phyloP scores from a whole-genome alignment of 2,113 vertebrate species.

The Corydoras maculifer region DNA sequence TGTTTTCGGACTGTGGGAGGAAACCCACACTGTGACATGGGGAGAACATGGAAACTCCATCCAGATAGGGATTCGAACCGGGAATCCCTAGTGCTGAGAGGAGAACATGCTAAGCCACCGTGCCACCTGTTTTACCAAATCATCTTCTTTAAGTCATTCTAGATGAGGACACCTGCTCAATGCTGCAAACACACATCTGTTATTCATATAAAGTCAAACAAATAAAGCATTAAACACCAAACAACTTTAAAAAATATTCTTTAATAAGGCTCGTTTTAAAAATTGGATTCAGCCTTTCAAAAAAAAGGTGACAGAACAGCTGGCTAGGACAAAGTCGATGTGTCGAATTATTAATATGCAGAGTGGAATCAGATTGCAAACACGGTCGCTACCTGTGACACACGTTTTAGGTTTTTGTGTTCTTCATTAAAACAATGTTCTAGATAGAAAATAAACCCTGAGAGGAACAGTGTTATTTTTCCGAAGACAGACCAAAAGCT shows the following conservation, averaged over 20 bases:
- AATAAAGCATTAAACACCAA: neutral
- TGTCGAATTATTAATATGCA: slow-evolving; percentile 30
- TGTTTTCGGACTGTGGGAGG: no score
- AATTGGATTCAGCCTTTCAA: slow-evolving; percentile 22
- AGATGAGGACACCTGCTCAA: no score
- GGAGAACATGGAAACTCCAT: no score
- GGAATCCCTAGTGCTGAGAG: no score
- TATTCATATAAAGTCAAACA: neutral
- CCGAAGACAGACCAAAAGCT: slow-evolving; percentile 24
- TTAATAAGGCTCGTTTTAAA: slow-evolving; percentile 45
- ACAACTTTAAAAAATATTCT: slow-evolving; percentile 50
- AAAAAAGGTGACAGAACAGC: slow-evolving; percentile 34
- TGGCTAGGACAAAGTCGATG: slow-evolving; percentile 25
- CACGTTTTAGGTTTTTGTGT: neutral
- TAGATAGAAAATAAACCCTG: slow-evolving; percentile 48
- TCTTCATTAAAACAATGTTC: slow-evolving; percentile 36
- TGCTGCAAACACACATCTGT: neutral
- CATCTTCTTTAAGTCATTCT: no score
- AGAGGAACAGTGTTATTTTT: slow-evolving; percentile 40
- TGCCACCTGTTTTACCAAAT: no score
- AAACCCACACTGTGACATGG: no score
- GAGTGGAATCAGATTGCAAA: slow-evolving; percentile 15
- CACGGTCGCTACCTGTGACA: slow-evolving; percentile 17
- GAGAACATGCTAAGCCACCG: no score
- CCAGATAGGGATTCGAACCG: no score